A percentile compares a stretch with the other conserved stretches of the same genome.
These are phyloP conservation scores for Phenganax subtilis DNA, from an alignment of 92 coral and sea anemone species.

Conservation along the genomic window DNA sequence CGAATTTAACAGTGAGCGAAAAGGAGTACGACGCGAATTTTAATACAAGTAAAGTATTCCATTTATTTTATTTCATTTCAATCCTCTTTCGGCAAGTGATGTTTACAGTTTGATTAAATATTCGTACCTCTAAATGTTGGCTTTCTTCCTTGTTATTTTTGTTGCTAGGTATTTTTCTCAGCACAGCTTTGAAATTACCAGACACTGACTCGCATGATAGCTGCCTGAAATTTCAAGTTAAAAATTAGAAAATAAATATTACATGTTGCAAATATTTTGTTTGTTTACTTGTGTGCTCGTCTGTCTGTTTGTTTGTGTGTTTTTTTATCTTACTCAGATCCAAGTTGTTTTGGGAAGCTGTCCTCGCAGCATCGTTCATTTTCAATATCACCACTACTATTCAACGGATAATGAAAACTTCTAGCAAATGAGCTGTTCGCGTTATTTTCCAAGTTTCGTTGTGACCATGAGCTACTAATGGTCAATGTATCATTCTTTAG, in stretches of 20 bases:
- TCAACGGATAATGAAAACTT: constrained; percentile 50
- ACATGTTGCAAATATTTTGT: too few species aligned
- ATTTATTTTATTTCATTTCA: too few species aligned
- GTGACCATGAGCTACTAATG: constrained; percentile 73
- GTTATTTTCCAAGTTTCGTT: constrained; percentile 62
- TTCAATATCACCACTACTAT: constrained; percentile 41
- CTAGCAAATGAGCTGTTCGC: constrained; percentile 56
- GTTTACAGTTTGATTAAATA: too few species aligned
- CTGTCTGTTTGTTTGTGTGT: neutral
- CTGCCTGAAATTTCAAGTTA: constrained; percentile 49
- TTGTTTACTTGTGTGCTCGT: too few species aligned
- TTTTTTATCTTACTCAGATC: constrained; percentile 55
- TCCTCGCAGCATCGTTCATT: constrained; percentile 15
- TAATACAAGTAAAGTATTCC: too few species aligned
- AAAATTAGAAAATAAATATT: neutral
- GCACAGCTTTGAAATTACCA: constrained; percentile 63
- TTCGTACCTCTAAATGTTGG: constrained; percentile 78
- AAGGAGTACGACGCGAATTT: too few species aligned
- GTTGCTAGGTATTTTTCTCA: constrained; percentile 62
- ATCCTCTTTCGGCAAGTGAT: too few species aligned
- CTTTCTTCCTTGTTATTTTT: constrained; percentile 72
- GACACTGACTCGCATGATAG: constrained; percentile 60
- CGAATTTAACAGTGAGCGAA: too few species aligned
- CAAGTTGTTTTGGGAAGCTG: constrained; percentile 64
- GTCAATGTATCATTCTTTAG: constrained; percentile 15